phyloP scores from a whole-genome alignment of 2,888 invertebrate species.

The Ornithoptera priamus region DNA sequence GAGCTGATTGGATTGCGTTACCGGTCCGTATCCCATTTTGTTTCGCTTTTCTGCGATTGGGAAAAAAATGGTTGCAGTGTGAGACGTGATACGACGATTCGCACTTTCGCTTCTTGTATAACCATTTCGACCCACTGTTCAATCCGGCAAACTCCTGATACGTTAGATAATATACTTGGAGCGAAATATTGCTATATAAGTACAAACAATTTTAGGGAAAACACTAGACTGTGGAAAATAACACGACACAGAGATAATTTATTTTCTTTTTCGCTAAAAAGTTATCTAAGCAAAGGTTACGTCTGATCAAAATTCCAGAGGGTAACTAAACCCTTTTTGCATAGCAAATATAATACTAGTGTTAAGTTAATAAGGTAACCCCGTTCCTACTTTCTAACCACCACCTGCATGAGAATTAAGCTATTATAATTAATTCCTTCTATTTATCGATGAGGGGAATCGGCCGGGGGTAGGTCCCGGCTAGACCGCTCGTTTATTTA shows the following conservation, averaged over 20 bases:
- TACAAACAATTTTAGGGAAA: too few species aligned
- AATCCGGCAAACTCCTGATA: too few species aligned
- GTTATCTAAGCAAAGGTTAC: too few species aligned
- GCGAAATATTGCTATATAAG: too few species aligned
- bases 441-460: slow-evolving; percentile 21
- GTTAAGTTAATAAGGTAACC: neutral
- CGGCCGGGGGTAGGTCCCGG: slow-evolving; percentile 12
- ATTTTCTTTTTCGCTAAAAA: too few species aligned
- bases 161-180: too few species aligned
- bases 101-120: neutral
- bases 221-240: too few species aligned
- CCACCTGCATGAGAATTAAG: slow-evolving; percentile 23
- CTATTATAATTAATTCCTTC: slow-evolving; percentile 24
- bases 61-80: slow-evolving; percentile 1
- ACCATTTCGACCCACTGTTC: neutral
- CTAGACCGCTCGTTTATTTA: neutral
- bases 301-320: too few species aligned
- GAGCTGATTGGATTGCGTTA: neutral
- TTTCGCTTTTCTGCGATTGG: neutral
- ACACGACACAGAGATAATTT: too few species aligned
- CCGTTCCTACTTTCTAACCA: slow-evolving; percentile 9
- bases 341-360: neutral
- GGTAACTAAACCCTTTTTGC: neutral
- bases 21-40: neutral
- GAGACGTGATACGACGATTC: neutral